Base-by-base conservation (phyloP, 2,797 vertebrate genomes). In the Pitangus sulphuratus region DNA sequence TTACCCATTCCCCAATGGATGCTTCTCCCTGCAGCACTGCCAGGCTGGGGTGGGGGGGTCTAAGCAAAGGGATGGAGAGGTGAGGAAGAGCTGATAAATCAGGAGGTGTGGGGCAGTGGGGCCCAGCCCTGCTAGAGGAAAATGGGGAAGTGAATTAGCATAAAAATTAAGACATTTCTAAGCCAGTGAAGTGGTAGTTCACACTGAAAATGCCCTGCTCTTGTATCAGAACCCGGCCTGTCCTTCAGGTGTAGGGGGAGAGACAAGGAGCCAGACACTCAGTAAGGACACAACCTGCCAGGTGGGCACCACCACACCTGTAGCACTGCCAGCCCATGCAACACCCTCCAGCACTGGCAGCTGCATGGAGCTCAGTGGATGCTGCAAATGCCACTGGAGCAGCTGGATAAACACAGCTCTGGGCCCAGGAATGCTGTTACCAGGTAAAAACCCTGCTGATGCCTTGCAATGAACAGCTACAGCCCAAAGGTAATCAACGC, bases 41-140 rank as follows among this genome's bases (percentile, higher is more conserved):
- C 60, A 61, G 30, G 19, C 33, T 82, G 58, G 54, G 17, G 11
- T 5, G 12, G 4, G 18, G 18, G 4, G 10, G 21, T 53, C 21
- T 31, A 33, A 83, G 47, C 20, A 57, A 47, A 40, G 21, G 6
- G 21, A 69, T n/a, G 12, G 31, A 58, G 12, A 45, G 28, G 28
- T 20, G 30, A 76, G 18, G 50, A 53, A 80, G 22, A 50, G 24
- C 28, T 1, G 2, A 28, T 42, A 74, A 37, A 65, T 7, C 26
- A 0, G 0, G 21, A 58, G 39, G 14, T 44, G 15, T 51, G 15
- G 8, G 25, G 19, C 40, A 64, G 31, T 0, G 5, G 22, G 28
- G 48, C 17, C 30, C 42, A 51, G 15, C 26, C 8, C 24, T 35
- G 8, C 33, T 21, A 44, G 28, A 68, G 18, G 5, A 68, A 45